Evolutionary conservation across 2,888 invertebrate genomes (phyloP).

Genomic region (Caradrina clavipalpis): DNA sequence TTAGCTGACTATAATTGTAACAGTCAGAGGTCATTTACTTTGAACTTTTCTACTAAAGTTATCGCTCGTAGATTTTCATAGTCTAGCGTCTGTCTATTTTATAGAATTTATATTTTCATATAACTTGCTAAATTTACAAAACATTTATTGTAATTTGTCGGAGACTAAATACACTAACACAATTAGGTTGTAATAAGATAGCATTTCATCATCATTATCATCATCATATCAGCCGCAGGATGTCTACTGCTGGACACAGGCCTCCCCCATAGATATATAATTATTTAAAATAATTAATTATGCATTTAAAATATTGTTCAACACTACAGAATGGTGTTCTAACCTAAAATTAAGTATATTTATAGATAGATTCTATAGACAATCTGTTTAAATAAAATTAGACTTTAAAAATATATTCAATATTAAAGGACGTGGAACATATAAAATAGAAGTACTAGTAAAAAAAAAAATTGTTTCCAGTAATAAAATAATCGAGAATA

Average conservation of each 20-base stretch:
- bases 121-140: too few species aligned
- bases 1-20: background rate
- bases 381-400: background rate
- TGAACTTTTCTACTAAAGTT: background rate
- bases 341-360: background rate
- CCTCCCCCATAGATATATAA: too few species aligned
- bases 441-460: background rate
- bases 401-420: background rate
- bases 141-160: too few species aligned
- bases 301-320: background rate
- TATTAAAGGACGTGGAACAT: background rate
- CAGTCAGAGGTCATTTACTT: background rate
- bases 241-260: too few species aligned
- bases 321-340: background rate
- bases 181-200: background rate
- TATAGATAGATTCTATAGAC: background rate
- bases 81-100: background rate
- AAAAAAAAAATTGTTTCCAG: background rate
- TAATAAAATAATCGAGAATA: conserved; percentile 9
- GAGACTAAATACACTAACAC: too few species aligned
- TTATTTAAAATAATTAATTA: too few species aligned
- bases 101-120: too few species aligned
- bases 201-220: too few species aligned
- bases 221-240: too few species aligned
- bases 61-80: background rate